Evolutionary conservation across 30 jellyfish, hydroid and myxozoan species (phyloP), one percentile per base, ranked within the genome.

Genomic region (Catostylus mosaicus): DNA sequence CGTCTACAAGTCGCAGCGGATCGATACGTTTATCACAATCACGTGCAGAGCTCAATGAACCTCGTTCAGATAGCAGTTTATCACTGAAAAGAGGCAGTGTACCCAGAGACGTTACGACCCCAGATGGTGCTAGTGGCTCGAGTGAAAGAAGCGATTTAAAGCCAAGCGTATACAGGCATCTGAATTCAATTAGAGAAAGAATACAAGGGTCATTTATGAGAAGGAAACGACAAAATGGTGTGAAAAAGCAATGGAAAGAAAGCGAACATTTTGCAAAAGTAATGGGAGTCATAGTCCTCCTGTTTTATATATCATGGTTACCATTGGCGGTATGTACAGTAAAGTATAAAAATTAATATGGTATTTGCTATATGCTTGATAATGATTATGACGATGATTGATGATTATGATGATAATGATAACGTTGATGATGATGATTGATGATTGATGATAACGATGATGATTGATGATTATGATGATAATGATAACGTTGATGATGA

Each of bases 261-360:
- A 80, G 90, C 24, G 92, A 73, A 46, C 95, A 70, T 75, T 85
- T 91, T 57, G 96, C 98, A 23, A 82, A 74, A 67, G 73, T 91
- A 60, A 91, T 91, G 98, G 98, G 96, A 5, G 88, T 71, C 29
- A 91, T 91, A 19, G 98, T 91, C 20, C 70, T 86, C 56, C 50
- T 91, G 3, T 91, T 85, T 63, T 91, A 85, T 66, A 30, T 85
- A 0, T 74, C 96, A 8, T 91, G 96, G 96, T 23, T 91, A 0
- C 98, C 98, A 32, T 43, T 91, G 10, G 96, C 96, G 20, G 98
- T 91, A 74, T 71, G 98, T 91, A 77, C 37, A 0, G 16, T 16
- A 43, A 8, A 43, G n/a, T n/a, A n/a, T n/a, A n/a, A n/a, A n/a
- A n/a, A n/a, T n/a, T n/a, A n/a, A n/a, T n/a, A n/a, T n/a, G n/a